Conservation (phyloP, 1,140 invertebrate species). For the Calephelis virginiensis region DNA sequence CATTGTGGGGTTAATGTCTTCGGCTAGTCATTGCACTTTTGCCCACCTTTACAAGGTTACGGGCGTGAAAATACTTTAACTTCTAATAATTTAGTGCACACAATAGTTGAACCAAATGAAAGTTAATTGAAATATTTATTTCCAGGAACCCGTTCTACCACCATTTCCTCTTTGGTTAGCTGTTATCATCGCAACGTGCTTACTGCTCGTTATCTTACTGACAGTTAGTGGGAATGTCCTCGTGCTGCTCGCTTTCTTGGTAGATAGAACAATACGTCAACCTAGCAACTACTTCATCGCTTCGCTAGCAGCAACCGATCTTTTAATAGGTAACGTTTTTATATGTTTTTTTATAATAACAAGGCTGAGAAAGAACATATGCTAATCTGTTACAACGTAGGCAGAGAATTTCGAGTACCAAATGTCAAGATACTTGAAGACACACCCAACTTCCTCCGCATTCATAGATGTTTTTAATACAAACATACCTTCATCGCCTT, state of each 20-base stretch:
- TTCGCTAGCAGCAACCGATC: slow-evolving; percentile 97
- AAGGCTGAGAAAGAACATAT: too few species aligned
- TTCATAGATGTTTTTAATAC: too few species aligned
- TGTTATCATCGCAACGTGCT: slow-evolving; percentile 92
- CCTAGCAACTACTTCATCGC: slow-evolving; percentile 99
- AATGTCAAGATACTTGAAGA: too few species aligned
- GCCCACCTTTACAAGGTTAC: too few species aligned
- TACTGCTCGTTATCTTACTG: slow-evolving; percentile 93
- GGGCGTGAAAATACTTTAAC: too few species aligned
- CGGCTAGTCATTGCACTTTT: too few species aligned
- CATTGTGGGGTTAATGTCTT: too few species aligned
- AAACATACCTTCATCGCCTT: too few species aligned
- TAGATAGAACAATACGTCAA: slow-evolving; percentile 97
- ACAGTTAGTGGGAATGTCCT: slow-evolving; percentile 98
- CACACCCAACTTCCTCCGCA: too few species aligned
- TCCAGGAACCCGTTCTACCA: slow-evolving; percentile 82
- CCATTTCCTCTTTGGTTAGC: slow-evolving; percentile 95
- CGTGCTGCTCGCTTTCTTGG: slow-evolving; percentile 96
- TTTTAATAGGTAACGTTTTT: slow-evolving; percentile 92
- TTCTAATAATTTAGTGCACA: too few species aligned
- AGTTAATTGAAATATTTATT: slow-evolving; percentile 22
- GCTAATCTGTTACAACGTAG: too few species aligned
- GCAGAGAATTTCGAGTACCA: too few species aligned
- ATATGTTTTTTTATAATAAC: not conserved
- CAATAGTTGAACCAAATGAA: not conserved